Evolutionary conservation across 2,888 invertebrate species (phyloP).

Genomic region (Galerucella nymphaeae): DNA sequence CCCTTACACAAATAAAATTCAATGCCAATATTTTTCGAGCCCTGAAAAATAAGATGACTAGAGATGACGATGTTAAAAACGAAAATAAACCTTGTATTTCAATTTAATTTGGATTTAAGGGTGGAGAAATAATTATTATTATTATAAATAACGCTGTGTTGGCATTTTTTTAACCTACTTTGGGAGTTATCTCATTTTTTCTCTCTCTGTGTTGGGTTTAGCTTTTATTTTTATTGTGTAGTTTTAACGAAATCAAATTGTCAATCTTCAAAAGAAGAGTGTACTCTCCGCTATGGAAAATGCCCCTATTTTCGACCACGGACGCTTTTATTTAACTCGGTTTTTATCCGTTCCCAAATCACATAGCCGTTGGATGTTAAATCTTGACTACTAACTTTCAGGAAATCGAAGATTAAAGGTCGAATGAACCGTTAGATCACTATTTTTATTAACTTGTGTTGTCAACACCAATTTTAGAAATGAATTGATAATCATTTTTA

Average conservation of each 20-base stretch:
- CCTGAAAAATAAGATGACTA: too few species aligned
- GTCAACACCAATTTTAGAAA: background rate
- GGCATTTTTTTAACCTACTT: too few species aligned
- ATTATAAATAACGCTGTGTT: too few species aligned
- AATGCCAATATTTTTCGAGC: background rate
- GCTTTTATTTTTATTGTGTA: background rate
- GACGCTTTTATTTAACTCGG: slow-evolving; percentile 61
- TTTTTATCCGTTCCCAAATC: slow-evolving; percentile 59
- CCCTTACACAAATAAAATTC: slow-evolving; percentile 7
- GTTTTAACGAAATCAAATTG: slow-evolving; percentile 58
- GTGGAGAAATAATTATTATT: too few species aligned
- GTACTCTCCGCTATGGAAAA: slow-evolving; percentile 52
- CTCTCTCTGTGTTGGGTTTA: background rate
- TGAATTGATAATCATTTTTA: background rate
- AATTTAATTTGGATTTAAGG: too few species aligned
- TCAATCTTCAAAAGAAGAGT: slow-evolving; percentile 63
- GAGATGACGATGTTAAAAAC: too few species aligned
- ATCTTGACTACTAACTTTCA: slow-evolving; percentile 57
- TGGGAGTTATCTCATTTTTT: background rate
- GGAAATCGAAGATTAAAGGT: slow-evolving; percentile 59
- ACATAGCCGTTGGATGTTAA: slow-evolving; percentile 57
- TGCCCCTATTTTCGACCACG: slow-evolving; percentile 59
- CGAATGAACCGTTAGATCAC: slow-evolving; percentile 26
- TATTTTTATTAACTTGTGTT: background rate
- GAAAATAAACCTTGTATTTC: too few species aligned